Conservation (phyloP, 2,888 invertebrate genomes). For the Lasioglossum oenotherae region DNA sequence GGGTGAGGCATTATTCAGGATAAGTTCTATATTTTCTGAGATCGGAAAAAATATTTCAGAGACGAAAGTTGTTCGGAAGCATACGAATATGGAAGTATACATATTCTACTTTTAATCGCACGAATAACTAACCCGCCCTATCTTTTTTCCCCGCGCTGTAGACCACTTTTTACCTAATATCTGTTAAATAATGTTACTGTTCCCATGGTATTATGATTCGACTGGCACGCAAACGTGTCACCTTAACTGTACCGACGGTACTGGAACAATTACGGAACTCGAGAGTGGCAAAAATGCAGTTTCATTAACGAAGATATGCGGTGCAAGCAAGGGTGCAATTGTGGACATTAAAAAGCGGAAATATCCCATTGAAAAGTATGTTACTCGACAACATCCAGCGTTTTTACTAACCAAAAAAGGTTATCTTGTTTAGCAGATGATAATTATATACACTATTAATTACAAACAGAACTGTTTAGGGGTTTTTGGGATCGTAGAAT, state of each 20-base stretch:
- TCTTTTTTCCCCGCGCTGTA: not conserved
- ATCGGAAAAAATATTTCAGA: no score
- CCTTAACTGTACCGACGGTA: not conserved
- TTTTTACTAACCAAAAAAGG: not conserved
- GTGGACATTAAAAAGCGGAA: conserved; percentile 7
- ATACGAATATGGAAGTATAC: not conserved
- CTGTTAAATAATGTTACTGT: not conserved
- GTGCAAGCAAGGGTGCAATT: not conserved
- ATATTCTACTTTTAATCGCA: not conserved
- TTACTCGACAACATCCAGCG: not conserved
- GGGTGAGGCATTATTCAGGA: no score
- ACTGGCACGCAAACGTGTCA: not conserved
- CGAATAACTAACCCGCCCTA: not conserved
- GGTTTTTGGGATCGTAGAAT: no score
- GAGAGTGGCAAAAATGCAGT: not conserved
- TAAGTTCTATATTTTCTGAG: no score
- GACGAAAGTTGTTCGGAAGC: no score
- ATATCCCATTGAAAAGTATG: not conserved
- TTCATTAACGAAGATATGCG: conserved; percentile 8
- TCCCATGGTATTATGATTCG: not conserved
- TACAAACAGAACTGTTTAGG: no score
- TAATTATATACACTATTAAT: no score
- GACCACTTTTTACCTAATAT: not conserved
- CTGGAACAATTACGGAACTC: not conserved
- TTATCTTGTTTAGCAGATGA: not conserved